Conservation (phyloP, 2,113 vertebrate genomes). For the Sylvia atricapilla region DNA sequence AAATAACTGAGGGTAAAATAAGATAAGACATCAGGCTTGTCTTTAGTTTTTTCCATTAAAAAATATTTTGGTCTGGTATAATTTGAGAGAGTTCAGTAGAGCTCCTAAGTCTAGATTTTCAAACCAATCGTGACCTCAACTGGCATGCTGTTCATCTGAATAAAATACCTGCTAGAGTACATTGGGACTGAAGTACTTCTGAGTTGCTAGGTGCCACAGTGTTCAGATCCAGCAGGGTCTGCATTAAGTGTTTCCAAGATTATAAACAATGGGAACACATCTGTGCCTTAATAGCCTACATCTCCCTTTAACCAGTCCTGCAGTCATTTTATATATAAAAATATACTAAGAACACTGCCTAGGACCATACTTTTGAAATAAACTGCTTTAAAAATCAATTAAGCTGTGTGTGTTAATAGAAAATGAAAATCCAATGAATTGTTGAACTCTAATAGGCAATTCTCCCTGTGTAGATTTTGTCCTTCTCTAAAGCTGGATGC, state of each 20-base stretch:
- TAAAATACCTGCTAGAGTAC: neutral
- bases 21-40: neutral
- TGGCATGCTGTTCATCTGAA: neutral
- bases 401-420: neutral
- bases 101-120: neutral
- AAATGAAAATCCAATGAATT: neutral
- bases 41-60: neutral
- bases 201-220: conserved; percentile 26
- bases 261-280: neutral
- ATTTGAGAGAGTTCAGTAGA: neutral
- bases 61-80: neutral
- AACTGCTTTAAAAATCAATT: neutral
- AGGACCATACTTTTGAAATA: neutral
- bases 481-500: neutral
- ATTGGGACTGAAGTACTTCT: neutral
- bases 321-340: neutral
- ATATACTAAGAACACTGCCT: neutral
- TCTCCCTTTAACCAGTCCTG: neutral
- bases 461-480: neutral
- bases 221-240: neutral
- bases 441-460: neutral
- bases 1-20: neutral
- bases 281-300: neutral
- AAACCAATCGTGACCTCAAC: conserved; percentile 1
- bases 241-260: neutral